A percentile compares a stretch with the other conserved stretches of the same genome.
Evolutionary conservation across 2,888 invertebrate genomes (phyloP).

Genomic region (Ptycholaimellus sp.): DNA sequence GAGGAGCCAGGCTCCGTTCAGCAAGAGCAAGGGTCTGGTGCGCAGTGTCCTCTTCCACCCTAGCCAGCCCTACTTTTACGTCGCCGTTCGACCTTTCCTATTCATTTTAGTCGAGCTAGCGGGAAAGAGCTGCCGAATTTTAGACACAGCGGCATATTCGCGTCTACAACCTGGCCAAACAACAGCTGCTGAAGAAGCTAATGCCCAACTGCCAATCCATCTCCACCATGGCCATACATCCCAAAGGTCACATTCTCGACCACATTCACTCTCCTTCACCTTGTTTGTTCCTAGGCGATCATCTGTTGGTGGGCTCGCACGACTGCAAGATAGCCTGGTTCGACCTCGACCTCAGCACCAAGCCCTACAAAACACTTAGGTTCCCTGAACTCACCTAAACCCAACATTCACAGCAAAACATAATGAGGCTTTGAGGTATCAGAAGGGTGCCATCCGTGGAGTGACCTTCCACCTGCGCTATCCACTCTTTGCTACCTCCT

Average conservation of each 20-base stretch:
- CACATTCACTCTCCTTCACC: constrained; percentile 3
- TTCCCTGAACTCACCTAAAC: constrained; percentile 15
- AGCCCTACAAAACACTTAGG: constrained; percentile 75
- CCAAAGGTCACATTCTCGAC: constrained; percentile 41
- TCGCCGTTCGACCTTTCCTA: constrained; percentile 53
- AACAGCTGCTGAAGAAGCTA: constrained; percentile 67
- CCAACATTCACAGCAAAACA: background rate
- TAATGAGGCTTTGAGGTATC: constrained; percentile 36
- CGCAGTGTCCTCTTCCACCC: constrained; percentile 87
- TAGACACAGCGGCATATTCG: constrained; percentile 71
- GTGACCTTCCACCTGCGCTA: constrained; percentile 73
- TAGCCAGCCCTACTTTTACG: constrained; percentile 61
- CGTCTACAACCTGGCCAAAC: constrained; percentile 77
- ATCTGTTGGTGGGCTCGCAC: constrained; percentile 79
- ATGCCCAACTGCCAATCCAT: constrained; percentile 76
- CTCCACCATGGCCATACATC: constrained; percentile 73
- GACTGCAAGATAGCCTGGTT: constrained; percentile 88
- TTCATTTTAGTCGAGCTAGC: too few species aligned
- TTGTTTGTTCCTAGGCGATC: constrained; percentile 41
- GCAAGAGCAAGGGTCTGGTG: constrained; percentile 63
- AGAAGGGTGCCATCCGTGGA: constrained; percentile 65
- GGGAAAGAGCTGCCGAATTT: too few species aligned
- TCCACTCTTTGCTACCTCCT: constrained; percentile 82
- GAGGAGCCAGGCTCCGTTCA: constrained; percentile 80
- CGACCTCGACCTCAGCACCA: constrained; percentile 78